Evolutionary conservation across 1,140 invertebrate genomes (phyloP).

Genomic region (Phenacoccus solenopsis): DNA sequence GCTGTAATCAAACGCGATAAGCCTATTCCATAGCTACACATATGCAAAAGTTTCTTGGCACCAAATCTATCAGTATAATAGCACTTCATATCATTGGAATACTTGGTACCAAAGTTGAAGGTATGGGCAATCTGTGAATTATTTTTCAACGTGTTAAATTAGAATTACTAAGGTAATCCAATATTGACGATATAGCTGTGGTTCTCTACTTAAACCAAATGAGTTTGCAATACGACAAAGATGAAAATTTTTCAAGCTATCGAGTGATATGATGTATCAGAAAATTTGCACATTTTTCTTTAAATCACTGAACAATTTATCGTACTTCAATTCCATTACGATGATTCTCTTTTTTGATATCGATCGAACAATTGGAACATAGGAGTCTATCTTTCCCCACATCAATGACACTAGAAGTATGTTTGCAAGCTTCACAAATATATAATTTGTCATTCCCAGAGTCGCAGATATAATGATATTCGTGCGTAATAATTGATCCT

Average conservation of each 20-base stretch:
- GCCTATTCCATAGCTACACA: conserved; percentile 89
- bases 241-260: conserved; percentile 3
- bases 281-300: background rate
- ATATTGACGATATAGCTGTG: too few species aligned
- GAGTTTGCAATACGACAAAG: too few species aligned
- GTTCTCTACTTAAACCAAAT: too few species aligned
- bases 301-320: too few species aligned
- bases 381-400: conserved; percentile 29
- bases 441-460: conserved; percentile 66
- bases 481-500: conserved; percentile 51
- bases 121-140: conserved; percentile 72
- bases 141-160: too few species aligned
- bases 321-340: conserved; percentile 40
- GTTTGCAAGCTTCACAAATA: conserved; percentile 50
- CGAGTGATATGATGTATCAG: too few species aligned
- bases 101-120: conserved; percentile 69
- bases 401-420: conserved; percentile 41
- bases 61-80: conserved; percentile 35
- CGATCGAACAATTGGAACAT: conserved; percentile 43
- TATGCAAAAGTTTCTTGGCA: conserved; percentile 43
- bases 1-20: conserved; percentile 67
- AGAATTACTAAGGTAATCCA: too few species aligned
- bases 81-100: conserved; percentile 57
- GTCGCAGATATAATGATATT: conserved; percentile 59
- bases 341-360: conserved; percentile 29